Percentiles rank a stretch among this genome's conserved stretches.
Conservation (phyloP, 2,797 vertebrate genomes). For the Sternotherus odoratus region DNA sequence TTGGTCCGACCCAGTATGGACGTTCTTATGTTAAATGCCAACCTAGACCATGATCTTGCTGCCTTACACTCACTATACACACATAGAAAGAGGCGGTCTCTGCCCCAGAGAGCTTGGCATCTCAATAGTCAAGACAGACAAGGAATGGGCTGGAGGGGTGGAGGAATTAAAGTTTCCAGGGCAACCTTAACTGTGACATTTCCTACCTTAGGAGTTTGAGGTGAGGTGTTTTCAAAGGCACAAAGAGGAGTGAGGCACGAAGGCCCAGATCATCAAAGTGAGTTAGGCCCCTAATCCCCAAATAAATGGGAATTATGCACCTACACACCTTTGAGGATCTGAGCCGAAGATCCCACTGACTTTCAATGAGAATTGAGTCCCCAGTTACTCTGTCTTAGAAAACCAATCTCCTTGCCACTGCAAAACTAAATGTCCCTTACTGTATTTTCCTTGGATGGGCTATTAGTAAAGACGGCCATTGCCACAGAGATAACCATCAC, state of each 20-base stretch:
- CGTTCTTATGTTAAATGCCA: not conserved
- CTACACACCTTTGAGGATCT: too few species aligned
- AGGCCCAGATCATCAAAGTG: too few species aligned
- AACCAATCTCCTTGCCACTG: not conserved
- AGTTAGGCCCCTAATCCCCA: too few species aligned
- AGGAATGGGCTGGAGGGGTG: not conserved
- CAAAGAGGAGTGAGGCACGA: not conserved
- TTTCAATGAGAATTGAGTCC: not conserved
- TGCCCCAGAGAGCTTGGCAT: not conserved
- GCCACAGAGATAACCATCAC: not conserved
- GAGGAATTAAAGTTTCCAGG: not conserved
- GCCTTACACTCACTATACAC: rapidly evolving
- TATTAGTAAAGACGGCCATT: not conserved
- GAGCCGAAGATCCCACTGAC: not conserved
- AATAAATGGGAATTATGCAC: too few species aligned
- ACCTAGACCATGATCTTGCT: rapidly evolving
- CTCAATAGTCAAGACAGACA: not conserved
- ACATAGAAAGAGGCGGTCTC: rapidly evolving
- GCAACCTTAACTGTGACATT: not conserved
- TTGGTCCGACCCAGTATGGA: not conserved
- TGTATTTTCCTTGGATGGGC: too few species aligned
- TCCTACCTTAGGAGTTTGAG: not conserved
- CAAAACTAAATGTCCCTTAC: not conserved
- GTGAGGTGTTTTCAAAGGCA: not conserved
- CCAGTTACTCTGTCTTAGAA: not conserved